Evolutionary conservation across 2,888 invertebrate species (phyloP).

Genomic region (Ichneumoninae sp.): DNA sequence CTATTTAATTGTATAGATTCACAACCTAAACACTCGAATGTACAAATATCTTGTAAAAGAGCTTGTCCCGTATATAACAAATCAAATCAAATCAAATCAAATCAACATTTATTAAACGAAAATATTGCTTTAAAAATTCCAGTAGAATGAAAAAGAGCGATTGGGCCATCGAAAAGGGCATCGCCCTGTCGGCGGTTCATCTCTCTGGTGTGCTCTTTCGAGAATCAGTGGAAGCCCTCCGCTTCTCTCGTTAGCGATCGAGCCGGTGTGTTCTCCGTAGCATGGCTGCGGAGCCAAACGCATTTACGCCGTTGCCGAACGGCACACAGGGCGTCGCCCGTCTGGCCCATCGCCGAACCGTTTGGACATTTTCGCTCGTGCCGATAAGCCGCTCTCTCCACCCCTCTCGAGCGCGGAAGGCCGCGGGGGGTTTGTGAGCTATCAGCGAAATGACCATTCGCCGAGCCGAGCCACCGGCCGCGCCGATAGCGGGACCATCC

Average conservation of each 20-base stretch:
- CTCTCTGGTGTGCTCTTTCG: slow-evolving; percentile 10
- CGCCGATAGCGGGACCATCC: slow-evolving; percentile 29
- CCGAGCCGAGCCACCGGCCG: slow-evolving; percentile 52
- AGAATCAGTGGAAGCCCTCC: slow-evolving; percentile 16
- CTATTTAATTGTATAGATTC: too few species aligned
- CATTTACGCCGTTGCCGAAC: slow-evolving; percentile 59
- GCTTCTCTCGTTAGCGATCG: slow-evolving; percentile 52
- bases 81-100: too few species aligned
- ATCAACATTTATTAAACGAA: too few species aligned
- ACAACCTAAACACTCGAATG: too few species aligned
- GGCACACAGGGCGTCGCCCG: slow-evolving; percentile 54
- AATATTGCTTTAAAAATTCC: too few species aligned
- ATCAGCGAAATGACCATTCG: slow-evolving; percentile 84
- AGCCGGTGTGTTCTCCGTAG: slow-evolving; percentile 6
- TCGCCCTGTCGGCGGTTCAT: slow-evolving; percentile 25
- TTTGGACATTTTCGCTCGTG: slow-evolving; percentile 61
- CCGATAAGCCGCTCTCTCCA: slow-evolving; percentile 14
- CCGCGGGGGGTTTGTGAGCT: slow-evolving; percentile 75
- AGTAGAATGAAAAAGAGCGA: not conserved
- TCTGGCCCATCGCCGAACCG: slow-evolving; percentile 60
- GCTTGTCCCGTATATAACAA: too few species aligned
- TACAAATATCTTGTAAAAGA: too few species aligned
- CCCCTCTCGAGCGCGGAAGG: slow-evolving; percentile 22
- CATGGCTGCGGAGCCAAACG: slow-evolving; percentile 50
- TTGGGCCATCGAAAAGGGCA: slow-evolving; percentile 35